Percentiles rank a stretch among this genome's conserved stretches.
Conservation (phyloP, 2,113 vertebrate genomes). For the Stigmatopora argus region DNA sequence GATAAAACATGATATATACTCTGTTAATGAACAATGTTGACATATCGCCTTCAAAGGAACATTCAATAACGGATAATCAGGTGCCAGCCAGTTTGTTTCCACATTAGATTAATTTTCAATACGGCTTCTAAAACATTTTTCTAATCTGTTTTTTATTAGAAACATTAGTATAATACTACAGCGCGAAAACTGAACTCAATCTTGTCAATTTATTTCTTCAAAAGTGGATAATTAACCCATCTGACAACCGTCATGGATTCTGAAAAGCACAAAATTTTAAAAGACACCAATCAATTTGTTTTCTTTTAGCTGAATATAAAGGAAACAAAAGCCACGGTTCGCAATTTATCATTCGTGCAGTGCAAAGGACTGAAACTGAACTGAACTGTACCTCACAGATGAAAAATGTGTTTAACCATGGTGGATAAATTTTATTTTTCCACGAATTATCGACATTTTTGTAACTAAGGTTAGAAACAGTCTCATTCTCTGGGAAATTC, state of each 20-base stretch:
- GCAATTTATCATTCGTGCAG: neutral
- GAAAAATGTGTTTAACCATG: neutral
- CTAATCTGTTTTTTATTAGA: neutral
- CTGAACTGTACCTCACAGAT: neutral
- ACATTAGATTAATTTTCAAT: neutral
- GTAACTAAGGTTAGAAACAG: constrained; percentile 30
- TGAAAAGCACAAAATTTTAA: neutral
- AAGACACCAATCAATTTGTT: neutral
- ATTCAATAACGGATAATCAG: neutral
- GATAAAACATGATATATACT: neutral
- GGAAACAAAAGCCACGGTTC: neutral
- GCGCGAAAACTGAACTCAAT: neutral
- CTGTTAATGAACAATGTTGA: neutral
- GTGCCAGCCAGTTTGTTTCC: constrained; percentile 2
- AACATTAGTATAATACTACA: neutral
- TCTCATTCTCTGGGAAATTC: constrained; percentile 67
- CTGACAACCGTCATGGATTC: neutral
- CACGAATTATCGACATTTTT: neutral
- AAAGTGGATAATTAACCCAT: neutral
- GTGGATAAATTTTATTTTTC: constrained; percentile 12
- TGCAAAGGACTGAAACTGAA: neutral
- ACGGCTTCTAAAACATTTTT: neutral
- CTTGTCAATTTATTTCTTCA: neutral
- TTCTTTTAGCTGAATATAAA: neutral
- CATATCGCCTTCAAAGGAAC: neutral